These are phyloP conservation scores for Elmis aenea DNA, from an alignment of 2,888 invertebrate genomes.

Conservation along the genomic window DNA sequence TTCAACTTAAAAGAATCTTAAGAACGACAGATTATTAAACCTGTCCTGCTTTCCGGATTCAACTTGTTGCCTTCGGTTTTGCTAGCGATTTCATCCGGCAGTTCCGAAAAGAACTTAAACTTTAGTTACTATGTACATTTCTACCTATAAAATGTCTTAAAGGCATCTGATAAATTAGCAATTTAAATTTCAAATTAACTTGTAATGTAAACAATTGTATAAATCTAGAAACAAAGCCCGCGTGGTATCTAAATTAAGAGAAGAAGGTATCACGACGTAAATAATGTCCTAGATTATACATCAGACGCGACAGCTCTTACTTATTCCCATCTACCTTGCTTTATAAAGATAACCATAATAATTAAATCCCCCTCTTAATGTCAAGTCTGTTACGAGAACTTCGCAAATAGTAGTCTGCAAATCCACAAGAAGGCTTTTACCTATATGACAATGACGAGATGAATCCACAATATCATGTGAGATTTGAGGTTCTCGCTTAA, in stretches of 20 bases:
- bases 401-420: constrained; percentile 15
- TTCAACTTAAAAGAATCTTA: not conserved
- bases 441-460: constrained; percentile 42
- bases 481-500: constrained; percentile 30
- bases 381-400: constrained; percentile 21
- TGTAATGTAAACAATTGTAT: constrained; percentile 48
- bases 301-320: constrained; percentile 37
- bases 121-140: too few species aligned
- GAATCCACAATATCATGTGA: constrained; percentile 31
- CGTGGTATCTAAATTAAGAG: constrained; percentile 41
- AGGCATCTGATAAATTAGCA: constrained; percentile 46
- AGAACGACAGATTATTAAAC: too few species aligned
- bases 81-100: too few species aligned
- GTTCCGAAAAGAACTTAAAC: too few species aligned
- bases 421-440: constrained; percentile 32
- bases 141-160: too few species aligned
- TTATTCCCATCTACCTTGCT: constrained; percentile 39
- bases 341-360: constrained; percentile 47
- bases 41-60: too few species aligned
- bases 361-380: constrained; percentile 40
- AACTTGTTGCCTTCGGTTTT: too few species aligned
- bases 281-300: constrained; percentile 45
- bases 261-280: constrained; percentile 35
- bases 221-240: constrained; percentile 44
- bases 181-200: constrained; percentile 49